A percentile compares a stretch with the other conserved stretches of the same genome.
These are phyloP conservation scores for Ophion obscuratus DNA, from an alignment of 2,888 invertebrate genomes.

Conservation along the genomic window DNA sequence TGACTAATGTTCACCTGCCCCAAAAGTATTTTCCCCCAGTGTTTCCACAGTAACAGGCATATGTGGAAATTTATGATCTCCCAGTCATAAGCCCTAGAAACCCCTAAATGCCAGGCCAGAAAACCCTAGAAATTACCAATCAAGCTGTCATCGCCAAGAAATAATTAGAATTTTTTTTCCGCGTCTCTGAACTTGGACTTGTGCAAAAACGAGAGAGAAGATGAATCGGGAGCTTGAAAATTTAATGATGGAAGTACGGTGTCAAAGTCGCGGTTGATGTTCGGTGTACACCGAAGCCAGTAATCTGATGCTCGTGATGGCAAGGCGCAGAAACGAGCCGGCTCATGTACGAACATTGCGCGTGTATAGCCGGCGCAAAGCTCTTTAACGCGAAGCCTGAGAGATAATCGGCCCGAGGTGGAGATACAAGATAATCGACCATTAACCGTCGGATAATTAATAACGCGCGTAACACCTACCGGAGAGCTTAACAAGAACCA, in stretches of 20 bases:
- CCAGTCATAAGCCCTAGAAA: too few relatives aligned
- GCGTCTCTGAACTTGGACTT: too few relatives aligned
- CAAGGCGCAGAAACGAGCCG: not conserved
- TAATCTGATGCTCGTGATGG: slow-evolving; percentile 54
- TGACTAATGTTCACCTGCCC: too few relatives aligned
- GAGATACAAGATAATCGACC: slow-evolving; percentile 71
- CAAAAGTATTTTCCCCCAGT: too few relatives aligned
- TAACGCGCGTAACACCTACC: slow-evolving; percentile 62
- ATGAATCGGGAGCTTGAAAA: slow-evolving; percentile 14
- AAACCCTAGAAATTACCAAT: too few relatives aligned
- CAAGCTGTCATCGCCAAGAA: too few relatives aligned
- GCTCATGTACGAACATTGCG: not conserved
- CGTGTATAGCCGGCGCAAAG: slow-evolving; percentile 24
- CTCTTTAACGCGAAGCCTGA: slow-evolving; percentile 38
- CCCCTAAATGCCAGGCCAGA: too few relatives aligned
- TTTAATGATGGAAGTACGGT: slow-evolving; percentile 25
- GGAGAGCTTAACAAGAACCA: not conserved
- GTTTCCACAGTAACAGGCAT: too few relatives aligned
- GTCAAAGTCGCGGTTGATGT: slow-evolving; percentile 11
- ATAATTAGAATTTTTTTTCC: not conserved
- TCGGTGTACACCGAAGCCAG: slow-evolving; percentile 1
- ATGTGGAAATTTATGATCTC: too few relatives aligned
- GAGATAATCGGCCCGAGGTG: slow-evolving; percentile 62
- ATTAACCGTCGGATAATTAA: slow-evolving; percentile 72
- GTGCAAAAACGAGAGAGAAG: not conserved